Evolutionary conservation across 1,140 invertebrate genomes (phyloP), one percentile per base, ranked within the genome.

Genomic region (Lepidurus couesii): DNA sequence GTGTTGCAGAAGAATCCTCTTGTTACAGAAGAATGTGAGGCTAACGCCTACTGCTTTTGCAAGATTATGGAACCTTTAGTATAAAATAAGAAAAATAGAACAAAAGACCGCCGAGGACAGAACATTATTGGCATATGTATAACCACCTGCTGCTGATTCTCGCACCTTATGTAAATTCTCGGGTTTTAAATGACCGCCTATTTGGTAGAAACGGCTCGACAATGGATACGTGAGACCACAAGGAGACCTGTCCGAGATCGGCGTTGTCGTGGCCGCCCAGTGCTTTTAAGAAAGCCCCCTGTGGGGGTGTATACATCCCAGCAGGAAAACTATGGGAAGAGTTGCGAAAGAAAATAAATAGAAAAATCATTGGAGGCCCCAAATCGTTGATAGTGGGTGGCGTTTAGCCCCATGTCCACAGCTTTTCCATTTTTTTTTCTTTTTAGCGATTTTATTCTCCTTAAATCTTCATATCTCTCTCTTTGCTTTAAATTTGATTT

Each of bases 91-190:
- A 34, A 34, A 34, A 3, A 34, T 34, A 34, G 3, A 34, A 34
- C 16, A 65, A 65, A 21, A n/a, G 7, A n/a, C 53, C 53, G 21
- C 21, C n/a, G 21, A 13, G 6, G n/a, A 34, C 3, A 21, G 53
- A 21, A 65, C 16, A 65, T 65, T 65, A 65, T 65, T 65, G 53
- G 16, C 53, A 21, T 11, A 34, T 34, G 16, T 16, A 65, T 65
- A 65, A 65, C 53, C 53, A 65, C 53, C 53, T 65, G 53, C 53
- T 65, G 53, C 1, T 65, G 53, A 65, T 65, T 65, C 53, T 65
- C 53, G 8, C 53, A 65, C 53, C 53, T 65, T 65, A 65, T 65
- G 53, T 7, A 65, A 65, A 65, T 65, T 7, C 8, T 65, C 0
- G 53, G 34, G 34, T 34, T 65, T 21, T 65, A 65, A 65, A 65